Evolutionary conservation across 2,888 invertebrate genomes (phyloP), one percentile per base, ranked within the genome.

Genomic region (Agrotis puta): DNA sequence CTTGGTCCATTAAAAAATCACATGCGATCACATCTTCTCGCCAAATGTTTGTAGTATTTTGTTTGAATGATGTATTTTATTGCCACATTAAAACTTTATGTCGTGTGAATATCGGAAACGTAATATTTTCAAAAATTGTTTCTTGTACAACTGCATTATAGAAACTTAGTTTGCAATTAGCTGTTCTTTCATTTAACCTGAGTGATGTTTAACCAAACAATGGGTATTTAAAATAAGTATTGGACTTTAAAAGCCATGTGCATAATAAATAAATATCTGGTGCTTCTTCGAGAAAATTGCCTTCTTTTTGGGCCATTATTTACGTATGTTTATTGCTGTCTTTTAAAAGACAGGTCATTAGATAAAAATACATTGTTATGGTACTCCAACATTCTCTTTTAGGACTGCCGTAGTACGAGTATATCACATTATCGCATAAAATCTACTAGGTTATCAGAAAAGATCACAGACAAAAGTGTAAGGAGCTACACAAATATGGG

Each of bases 171-270:
- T 24, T 16, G 22, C 13, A 57, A 67, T 83, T 72, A 70, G n/a
- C 43, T 45, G 58, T 51, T 33, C 59, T 70, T 56, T 66, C 45
- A 33, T 56, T 66, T 45, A 33, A 64, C 61, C 11, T 64, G 53
- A 70, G 13, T 54, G 24, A 22, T 64, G 57, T 71, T 71, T 62
- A 51, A 22, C 51, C 48, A 72, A 67, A 83, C 81, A 80, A 76
- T 76, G 48, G 59, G 53, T 18, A 51, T 71, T 66, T 75, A 56
- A 67, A 64, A 47, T 45, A 22, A 18, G 33, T 9, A 22, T 58
- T 54, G 20, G n/a, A 73, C 69, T 67, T 68, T 54, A 43, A 56
- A 74, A 57, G 24, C 43, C 47, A 63, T 27, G 54, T 51, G 24
- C 11, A 39, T 66, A 58, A 58, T 71, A 66, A 70, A 67, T 58